phyloP scores from a whole-genome alignment of 1,140 invertebrate species.

The Spodoptera frugiperda region DNA sequence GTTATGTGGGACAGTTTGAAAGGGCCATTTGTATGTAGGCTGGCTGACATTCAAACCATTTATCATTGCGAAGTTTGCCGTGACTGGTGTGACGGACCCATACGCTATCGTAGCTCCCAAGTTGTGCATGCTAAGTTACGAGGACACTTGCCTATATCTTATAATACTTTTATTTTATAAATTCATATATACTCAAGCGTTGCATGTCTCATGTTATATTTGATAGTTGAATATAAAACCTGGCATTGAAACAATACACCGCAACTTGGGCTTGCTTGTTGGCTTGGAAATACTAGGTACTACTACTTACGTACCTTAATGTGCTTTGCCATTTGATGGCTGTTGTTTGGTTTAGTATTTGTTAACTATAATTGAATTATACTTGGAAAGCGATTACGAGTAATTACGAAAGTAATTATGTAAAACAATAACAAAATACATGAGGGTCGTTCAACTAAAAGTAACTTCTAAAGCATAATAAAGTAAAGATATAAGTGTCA shows the following conservation, averaged over 20 bases:
- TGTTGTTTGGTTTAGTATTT: not conserved
- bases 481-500: not conserved
- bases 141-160: constrained; percentile 16
- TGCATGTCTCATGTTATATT: constrained; percentile 5
- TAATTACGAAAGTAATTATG: too few relatives aligned
- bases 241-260: constrained; percentile 17
- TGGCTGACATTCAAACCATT: constrained; percentile 12
- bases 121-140: constrained; percentile 24
- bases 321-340: not conserved
- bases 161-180: not conserved
- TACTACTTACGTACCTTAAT: not conserved
- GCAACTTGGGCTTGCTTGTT: not conserved
- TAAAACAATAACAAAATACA: too few relatives aligned
- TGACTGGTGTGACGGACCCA: constrained; percentile 15
- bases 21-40: constrained; percentile 35
- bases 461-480: too few relatives aligned
- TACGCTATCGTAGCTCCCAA: constrained; percentile 2
- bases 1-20: constrained; percentile 12
- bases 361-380: too few relatives aligned
- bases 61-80: constrained; percentile 24
- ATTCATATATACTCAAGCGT: constrained; percentile 4
- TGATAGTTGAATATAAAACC: not conserved
- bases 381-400: too few relatives aligned
- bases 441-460: too few relatives aligned
- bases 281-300: not conserved